Evolutionary conservation across 2,888 invertebrate species (phyloP).

Genomic region (Arge pagana): DNA sequence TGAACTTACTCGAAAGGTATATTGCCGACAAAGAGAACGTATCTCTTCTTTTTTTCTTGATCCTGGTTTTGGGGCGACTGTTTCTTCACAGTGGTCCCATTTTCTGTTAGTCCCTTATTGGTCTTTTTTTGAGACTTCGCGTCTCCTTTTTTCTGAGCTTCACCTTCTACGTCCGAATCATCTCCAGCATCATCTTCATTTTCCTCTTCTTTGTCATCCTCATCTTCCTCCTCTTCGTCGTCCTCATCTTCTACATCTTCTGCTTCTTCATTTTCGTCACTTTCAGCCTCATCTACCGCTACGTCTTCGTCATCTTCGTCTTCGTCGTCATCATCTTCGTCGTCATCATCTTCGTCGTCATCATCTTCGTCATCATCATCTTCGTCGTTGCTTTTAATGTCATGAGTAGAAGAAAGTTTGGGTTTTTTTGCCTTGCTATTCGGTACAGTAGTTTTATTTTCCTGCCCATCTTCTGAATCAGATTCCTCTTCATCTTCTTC

Average conservation of each 20-base stretch:
- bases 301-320: slow-evolving; percentile 22
- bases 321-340: slow-evolving; percentile 18
- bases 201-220: slow-evolving; percentile 11
- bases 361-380: slow-evolving; percentile 25
- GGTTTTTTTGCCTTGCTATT: too few relatives aligned
- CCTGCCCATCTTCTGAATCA: neutral
- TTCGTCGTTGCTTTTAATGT: slow-evolving; percentile 25
- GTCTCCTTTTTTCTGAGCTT: slow-evolving; percentile 10
- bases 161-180: slow-evolving; percentile 2
- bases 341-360: slow-evolving; percentile 22
- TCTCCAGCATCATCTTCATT: slow-evolving; percentile 1
- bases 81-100: slow-evolving; percentile 4
- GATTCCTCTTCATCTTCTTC: slow-evolving; percentile 2
- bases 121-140: neutral
- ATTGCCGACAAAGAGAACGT: slow-evolving; percentile 59
- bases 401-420: too few relatives aligned
- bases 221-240: slow-evolving; percentile 14
- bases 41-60: slow-evolving; percentile 45
- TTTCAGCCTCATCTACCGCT: slow-evolving; percentile 24
- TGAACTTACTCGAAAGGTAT: slow-evolving; percentile 53
- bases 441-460: neutral
- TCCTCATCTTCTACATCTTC: slow-evolving; percentile 16
- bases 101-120: neutral
- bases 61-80: neutral
- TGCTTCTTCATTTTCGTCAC: slow-evolving; percentile 16